Evolutionary conservation across 1,140 invertebrate genomes (phyloP), one percentile per base, ranked within the genome.

Genomic region (Diachasma alloeum): DNA sequence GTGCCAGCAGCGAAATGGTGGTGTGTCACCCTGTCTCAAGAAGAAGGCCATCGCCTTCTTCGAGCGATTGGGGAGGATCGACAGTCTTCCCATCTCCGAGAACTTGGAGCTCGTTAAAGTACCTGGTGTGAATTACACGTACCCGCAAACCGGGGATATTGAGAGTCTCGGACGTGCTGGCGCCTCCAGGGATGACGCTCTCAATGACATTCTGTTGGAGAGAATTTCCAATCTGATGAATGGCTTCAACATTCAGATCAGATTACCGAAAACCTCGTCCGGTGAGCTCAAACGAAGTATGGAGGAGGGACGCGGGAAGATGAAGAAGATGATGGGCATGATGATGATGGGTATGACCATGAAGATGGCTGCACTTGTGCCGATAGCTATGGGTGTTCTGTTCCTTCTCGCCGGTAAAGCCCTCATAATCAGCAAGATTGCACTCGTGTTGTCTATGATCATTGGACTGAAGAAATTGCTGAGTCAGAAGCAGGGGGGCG

Each of bases 321-420:
- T 94, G 93, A 95, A 94, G 91, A 94, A 94, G 78, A 95, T 95
- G 94, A 94, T 95, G 93, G 92, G 93, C 22, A 94, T 94, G 91
- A 94, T 95, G 92, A 93, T 94, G 92, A 94, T 94, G 93, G 94
- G 93, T 0, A 91, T 94, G 74, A 93, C 92, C 0, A 94, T 94
- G 90, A 95, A 95, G 85, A 92, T 94, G 91, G 93, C 92, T 0
- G 93, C 93, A 0, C 87, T 95, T 90, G 90, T 95, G 11, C 94
- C 94, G 0, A 84, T 95, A 0, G 93, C 93, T 0, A 94, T 95
- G 82, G 94, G 93, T 44, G 93, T 93, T 0, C 90, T 95, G 0
- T 95, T 94, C 86, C 85, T 95, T 5, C 81, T 95, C 68, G 94
- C 94, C 1, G 94, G 94, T 68, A 95, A 95, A 85, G 94, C 94